These are phyloP conservation scores for Gastrophryne carolinensis DNA, from an alignment of 2,797 vertebrate genomes.

Conservation along the genomic window DNA sequence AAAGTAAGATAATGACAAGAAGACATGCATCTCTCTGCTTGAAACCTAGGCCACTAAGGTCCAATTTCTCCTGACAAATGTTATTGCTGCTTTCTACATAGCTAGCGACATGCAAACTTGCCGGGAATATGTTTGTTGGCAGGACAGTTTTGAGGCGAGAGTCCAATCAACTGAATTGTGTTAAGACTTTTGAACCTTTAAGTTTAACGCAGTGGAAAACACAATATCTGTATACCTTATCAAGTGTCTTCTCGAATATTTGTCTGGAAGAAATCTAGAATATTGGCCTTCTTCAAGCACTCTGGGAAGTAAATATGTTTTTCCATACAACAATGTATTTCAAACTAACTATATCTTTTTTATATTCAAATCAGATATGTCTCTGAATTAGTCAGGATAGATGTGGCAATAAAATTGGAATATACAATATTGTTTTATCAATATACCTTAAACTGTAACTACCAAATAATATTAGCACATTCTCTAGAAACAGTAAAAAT, in stretches of 20 bases:
- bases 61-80: constrained; percentile 53
- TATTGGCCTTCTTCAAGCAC: background rate
- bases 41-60: constrained; percentile 13
- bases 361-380: too few relatives aligned
- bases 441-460: too few relatives aligned
- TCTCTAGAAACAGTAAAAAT: too few relatives aligned
- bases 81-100: constrained; percentile 58
- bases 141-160: constrained; percentile 71
- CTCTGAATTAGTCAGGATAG: too few relatives aligned
- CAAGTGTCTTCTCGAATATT: constrained; percentile 73
- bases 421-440: too few relatives aligned
- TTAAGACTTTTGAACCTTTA: constrained; percentile 68
- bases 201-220: constrained; percentile 70
- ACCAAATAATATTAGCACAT: too few relatives aligned
- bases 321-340: too few relatives aligned
- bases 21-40: constrained; percentile 39
- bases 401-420: too few relatives aligned
- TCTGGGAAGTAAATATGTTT: background rate
- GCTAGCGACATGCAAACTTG: constrained; percentile 57
- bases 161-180: constrained; percentile 73
- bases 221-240: constrained; percentile 72
- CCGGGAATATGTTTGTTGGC: constrained; percentile 62
- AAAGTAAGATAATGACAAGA: constrained; percentile 32
- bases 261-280: constrained; percentile 54
- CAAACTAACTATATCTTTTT: too few relatives aligned